A percentile compares a stretch with the other conserved stretches of the same genome.
phyloP scores from a whole-genome alignment of 1,140 invertebrate genomes.

The Dinothrombium tinctorium region DNA sequence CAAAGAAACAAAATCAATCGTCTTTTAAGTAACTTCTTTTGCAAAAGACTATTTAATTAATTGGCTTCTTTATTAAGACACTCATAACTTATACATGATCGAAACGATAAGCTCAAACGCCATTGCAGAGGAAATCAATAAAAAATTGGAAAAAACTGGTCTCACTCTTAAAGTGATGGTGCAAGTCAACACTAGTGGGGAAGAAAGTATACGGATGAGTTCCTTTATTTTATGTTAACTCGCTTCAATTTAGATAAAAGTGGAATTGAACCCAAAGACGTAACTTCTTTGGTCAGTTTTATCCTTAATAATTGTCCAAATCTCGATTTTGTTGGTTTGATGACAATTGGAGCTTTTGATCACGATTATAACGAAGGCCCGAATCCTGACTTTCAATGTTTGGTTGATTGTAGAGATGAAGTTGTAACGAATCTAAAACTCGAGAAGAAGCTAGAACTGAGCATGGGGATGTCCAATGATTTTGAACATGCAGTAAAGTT shows the following conservation, averaged over 20 bases:
- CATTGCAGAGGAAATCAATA: constrained; percentile 50
- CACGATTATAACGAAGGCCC: constrained; percentile 53
- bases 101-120: constrained; percentile 71
- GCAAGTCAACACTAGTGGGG: constrained; percentile 85
- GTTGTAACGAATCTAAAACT: constrained; percentile 43
- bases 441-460: constrained; percentile 48
- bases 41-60: neutral
- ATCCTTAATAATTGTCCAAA: constrained; percentile 51
- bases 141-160: constrained; percentile 34
- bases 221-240: neutral
- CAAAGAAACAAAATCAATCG: constrained; percentile 83
- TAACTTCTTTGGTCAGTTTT: constrained; percentile 37
- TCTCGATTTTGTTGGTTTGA: constrained; percentile 59
- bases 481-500: constrained; percentile 73
- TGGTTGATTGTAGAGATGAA: constrained; percentile 41
- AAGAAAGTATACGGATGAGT: constrained; percentile 43
- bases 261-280: constrained; percentile 42
- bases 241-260: constrained; percentile 43
- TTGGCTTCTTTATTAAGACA: constrained; percentile 14
- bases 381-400: constrained; percentile 68
- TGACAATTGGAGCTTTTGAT: constrained; percentile 84
- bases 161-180: constrained; percentile 50
- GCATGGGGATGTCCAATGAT: constrained; percentile 97
- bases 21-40: constrained; percentile 23
- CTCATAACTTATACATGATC: constrained; percentile 51